A percentile compares a stretch with the other conserved stretches of the same genome.
These are phyloP conservation scores for Netta rufina DNA, from an alignment of 2,797 vertebrate genomes.

Conservation along the genomic window DNA sequence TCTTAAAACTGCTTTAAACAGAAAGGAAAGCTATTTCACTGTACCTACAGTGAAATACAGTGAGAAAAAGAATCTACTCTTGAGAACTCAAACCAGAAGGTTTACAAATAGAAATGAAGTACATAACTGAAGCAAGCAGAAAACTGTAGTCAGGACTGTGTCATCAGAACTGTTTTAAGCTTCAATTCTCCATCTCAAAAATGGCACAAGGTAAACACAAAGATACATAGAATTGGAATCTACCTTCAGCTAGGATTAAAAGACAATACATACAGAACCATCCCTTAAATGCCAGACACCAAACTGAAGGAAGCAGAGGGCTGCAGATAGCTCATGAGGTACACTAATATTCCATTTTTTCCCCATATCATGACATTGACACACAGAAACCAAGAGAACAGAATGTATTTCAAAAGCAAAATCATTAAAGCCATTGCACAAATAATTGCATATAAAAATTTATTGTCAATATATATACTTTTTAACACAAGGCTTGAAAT, in stretches of 20 bases:
- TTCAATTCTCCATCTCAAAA: neutral
- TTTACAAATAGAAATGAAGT: neutral
- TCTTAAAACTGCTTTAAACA: neutral
- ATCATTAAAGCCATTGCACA: neutral
- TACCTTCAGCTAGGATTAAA: neutral
- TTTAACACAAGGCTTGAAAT: neutral
- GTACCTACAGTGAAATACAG: neutral
- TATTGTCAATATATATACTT: constrained; percentile 19
- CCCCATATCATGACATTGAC: neutral
- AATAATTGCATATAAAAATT: constrained; percentile 60
- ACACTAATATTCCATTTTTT: fast-evolving
- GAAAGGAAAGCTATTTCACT: neutral
- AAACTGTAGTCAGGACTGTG: neutral
- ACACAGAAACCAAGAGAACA: neutral
- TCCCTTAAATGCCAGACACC: neutral
- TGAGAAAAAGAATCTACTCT: neutral
- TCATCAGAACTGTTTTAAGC: neutral
- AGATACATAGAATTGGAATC: neutral
- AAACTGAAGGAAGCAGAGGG: neutral
- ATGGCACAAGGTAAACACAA: neutral
- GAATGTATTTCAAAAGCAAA: neutral
- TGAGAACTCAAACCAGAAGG: neutral
- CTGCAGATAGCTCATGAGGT: neutral
- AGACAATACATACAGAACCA: neutral
- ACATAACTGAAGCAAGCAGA: neutral